Evolutionary conservation across 2,888 invertebrate genomes (phyloP).

Genomic region (Eupithecia subfuscata): DNA sequence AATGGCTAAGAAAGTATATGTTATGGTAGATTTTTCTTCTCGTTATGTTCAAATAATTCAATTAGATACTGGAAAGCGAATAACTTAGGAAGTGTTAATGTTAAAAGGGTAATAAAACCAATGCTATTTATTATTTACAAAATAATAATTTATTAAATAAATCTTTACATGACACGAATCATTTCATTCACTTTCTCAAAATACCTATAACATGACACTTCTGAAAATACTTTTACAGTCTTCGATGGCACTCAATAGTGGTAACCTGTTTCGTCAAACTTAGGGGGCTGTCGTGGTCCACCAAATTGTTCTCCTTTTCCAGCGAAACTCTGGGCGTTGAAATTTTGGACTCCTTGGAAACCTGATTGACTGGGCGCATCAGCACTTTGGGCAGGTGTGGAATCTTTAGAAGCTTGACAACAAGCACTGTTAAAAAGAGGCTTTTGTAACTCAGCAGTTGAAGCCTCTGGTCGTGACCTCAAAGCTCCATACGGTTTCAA

Average conservation of each 20-base stretch:
- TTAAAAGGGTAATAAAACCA: neutral
- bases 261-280: slow-evolving; percentile 72
- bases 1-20: neutral
- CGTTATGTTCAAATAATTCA: neutral
- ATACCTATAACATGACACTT: neutral
- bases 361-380: slow-evolving; percentile 38
- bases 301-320: slow-evolving; percentile 68
- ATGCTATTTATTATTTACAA: slow-evolving; percentile 35
- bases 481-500: slow-evolving; percentile 19
- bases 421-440: slow-evolving; percentile 36
- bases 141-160: slow-evolving; percentile 44
- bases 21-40: neutral
- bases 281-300: slow-evolving; percentile 66
- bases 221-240: neutral
- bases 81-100: neutral
- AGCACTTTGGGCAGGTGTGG: slow-evolving; percentile 30
- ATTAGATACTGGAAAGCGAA: neutral
- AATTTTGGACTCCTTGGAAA: slow-evolving; percentile 46
- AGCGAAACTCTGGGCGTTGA: slow-evolving; percentile 46
- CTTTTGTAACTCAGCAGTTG: slow-evolving; percentile 17
- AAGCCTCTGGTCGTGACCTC: slow-evolving; percentile 9
- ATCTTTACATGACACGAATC: slow-evolving; percentile 20
- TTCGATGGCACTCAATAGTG: slow-evolving; percentile 64
- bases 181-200: neutral
- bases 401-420: slow-evolving; percentile 33